Conservation (phyloP, 2,888 invertebrate species). For the Tortricodes alternella region DNA sequence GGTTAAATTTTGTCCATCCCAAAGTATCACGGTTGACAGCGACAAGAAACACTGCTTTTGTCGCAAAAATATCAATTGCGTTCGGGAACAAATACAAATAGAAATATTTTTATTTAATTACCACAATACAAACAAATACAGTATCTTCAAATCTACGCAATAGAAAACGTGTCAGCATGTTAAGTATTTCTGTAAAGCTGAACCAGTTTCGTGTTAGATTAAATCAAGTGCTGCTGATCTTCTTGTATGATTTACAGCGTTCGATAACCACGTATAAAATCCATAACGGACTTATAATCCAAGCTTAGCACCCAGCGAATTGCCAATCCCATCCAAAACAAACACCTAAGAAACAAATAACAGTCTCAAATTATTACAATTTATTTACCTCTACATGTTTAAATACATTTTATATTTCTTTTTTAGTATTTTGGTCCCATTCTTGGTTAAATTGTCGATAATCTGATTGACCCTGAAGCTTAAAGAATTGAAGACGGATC, state of each 20-base stretch:
- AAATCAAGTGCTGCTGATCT: no score
- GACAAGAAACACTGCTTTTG: not conserved
- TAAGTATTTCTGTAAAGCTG: no score
- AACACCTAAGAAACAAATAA: not conserved
- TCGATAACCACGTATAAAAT: not conserved
- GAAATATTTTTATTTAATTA: no score
- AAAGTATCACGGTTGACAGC: not conserved
- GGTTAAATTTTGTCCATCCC: not conserved
- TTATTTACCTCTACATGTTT: not conserved
- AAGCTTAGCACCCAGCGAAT: not conserved
- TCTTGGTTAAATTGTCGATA: not conserved
- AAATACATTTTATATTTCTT: not conserved
- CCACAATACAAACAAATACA: no score
- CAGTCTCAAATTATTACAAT: not conserved
- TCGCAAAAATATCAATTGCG: not conserved
- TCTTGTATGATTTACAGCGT: not conserved
- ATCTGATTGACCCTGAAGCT: not conserved
- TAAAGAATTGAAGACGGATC: not conserved
- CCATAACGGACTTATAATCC: not conserved
- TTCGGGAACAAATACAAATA: no score
- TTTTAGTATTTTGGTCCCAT: not conserved
- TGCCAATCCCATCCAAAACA: not conserved
- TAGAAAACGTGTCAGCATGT: no score
- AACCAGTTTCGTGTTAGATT: no score
- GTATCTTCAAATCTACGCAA: no score